These are phyloP conservation scores for Endotricha flammealis DNA, from an alignment of 2,888 invertebrate genomes.

Conservation along the genomic window DNA sequence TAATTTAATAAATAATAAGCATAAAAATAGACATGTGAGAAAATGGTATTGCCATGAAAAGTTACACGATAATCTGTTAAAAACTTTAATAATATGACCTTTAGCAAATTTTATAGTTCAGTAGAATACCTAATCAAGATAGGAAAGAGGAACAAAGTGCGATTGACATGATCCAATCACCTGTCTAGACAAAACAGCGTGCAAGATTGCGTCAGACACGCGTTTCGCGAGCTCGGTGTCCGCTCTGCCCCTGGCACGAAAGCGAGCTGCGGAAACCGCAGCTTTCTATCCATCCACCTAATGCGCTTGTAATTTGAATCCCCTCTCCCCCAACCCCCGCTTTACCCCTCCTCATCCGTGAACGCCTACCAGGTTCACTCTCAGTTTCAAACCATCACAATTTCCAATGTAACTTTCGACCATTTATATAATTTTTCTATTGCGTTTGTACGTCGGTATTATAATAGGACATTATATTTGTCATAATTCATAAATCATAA, in stretches of 20 bases:
- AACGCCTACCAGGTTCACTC: conserved; percentile 14
- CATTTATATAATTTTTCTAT: conserved; percentile 1
- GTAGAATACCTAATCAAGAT: too few relatives aligned
- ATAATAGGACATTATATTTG: too few relatives aligned
- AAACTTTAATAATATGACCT: too few relatives aligned
- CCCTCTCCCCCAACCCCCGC: too few relatives aligned
- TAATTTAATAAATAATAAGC: too few relatives aligned
- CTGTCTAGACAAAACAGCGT: conserved; percentile 29
- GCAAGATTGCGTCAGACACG: conserved; percentile 46
- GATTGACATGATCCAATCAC: too few relatives aligned
- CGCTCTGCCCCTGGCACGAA: conserved; percentile 37
- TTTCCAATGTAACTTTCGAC: conserved; percentile 8
- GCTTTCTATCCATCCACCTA: conserved; percentile 48
- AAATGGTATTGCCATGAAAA: too few relatives aligned
- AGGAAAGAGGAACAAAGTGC: too few relatives aligned
- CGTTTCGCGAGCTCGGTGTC: conserved; percentile 33
- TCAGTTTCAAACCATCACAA: conserved; percentile 13
- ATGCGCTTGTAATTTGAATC: conserved; percentile 31
- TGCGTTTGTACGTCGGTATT: not conserved
- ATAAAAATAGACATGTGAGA: too few relatives aligned
- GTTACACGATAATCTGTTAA: too few relatives aligned
- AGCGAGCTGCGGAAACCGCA: conserved; percentile 52
- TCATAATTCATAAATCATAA: too few relatives aligned
- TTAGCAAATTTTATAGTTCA: too few relatives aligned
- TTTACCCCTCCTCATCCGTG: conserved; percentile 22